Conservation (phyloP, 2,888 invertebrate genomes). For the Mechanitis messenoides region DNA sequence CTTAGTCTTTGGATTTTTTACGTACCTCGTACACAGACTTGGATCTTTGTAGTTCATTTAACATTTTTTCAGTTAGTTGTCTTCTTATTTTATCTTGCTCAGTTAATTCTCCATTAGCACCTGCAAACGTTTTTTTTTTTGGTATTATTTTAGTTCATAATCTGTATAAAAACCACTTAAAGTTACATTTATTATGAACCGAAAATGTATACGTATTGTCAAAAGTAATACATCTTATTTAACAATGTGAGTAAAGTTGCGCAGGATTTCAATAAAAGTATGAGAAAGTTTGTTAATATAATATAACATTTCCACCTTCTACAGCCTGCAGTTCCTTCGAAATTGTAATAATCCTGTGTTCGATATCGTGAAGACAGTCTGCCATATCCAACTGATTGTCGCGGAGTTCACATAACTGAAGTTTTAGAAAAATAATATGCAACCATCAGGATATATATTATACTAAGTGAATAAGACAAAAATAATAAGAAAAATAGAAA, state of each 20-base stretch:
- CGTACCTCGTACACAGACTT: conserved; percentile 75
- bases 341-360: conserved; percentile 57
- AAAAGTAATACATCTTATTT: too few species aligned
- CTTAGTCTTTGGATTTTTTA: too few species aligned
- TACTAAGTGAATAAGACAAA: too few species aligned
- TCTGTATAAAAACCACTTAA: too few species aligned
- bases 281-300: too few species aligned
- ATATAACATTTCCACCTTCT: conserved; percentile 20
- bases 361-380: conserved; percentile 77
- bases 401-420: conserved; percentile 71
- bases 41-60: conserved; percentile 75
- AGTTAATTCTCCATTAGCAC: conserved; percentile 29
- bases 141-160: too few species aligned
- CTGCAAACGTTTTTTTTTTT: conserved; percentile 25
- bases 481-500: too few species aligned
- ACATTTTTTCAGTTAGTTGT: conserved; percentile 56
- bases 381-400: conserved; percentile 81
- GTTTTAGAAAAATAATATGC: conserved; percentile 12
- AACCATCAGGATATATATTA: too few species aligned
- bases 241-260: too few species aligned
- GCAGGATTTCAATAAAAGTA: too few species aligned
- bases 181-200: too few species aligned
- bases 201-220: too few species aligned
- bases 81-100: conserved; percentile 44
- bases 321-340: conserved; percentile 42